Base-by-base conservation (phyloP, 2,888 invertebrate species). In the Steinernema scapterisci region DNA sequence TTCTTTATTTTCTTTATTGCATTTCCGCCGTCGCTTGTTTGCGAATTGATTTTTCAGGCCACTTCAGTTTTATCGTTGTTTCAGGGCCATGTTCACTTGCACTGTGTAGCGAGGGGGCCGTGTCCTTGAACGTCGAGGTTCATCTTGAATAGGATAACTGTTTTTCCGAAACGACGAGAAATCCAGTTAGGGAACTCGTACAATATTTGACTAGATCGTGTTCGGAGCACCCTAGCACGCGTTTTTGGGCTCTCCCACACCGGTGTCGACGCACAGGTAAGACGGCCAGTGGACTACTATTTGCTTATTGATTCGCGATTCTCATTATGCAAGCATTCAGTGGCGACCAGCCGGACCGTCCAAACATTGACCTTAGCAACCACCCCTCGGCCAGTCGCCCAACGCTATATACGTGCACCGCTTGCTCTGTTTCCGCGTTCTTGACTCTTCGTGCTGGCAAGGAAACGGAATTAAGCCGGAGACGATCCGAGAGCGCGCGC, bases 271-370 rank as follows among this genome's bases (percentile, higher is more conserved):
- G 31, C 16, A 31, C 63, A 63, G 63, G 63, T 63, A 63, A 9
- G n/a, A 16, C 63, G 16, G 54, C 25, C 19, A 11, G 7, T 5
- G 54, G 54, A 16, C 16, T 6, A 54, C 7, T 63, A 31, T 63
- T 63, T 63, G 63, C 63, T 31, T 63, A 63, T 63, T 31, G 63
- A 63, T 63, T 63, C 31, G 63, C 31, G 27, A 11, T 63, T 27
- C 31, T 63, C 27, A 63, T 63, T 63, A 63, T 63, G 63, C 63
- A 63, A 63, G 63, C 63, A 63, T 25, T 63, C 63, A 31, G 63
- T 31, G 16, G 11, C 31, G 27, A 11, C 63, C 63, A 31, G 63
- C 63, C 31, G 63, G 63, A n/a, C 19, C 52, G 21, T 52, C 21
- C 63, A 63, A 63, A 25, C 63, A 27, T 27, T 63, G 31, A 63